Evolutionary conservation across 2,113 vertebrate species (phyloP).

Genomic region (Mustela lutreola): DNA sequence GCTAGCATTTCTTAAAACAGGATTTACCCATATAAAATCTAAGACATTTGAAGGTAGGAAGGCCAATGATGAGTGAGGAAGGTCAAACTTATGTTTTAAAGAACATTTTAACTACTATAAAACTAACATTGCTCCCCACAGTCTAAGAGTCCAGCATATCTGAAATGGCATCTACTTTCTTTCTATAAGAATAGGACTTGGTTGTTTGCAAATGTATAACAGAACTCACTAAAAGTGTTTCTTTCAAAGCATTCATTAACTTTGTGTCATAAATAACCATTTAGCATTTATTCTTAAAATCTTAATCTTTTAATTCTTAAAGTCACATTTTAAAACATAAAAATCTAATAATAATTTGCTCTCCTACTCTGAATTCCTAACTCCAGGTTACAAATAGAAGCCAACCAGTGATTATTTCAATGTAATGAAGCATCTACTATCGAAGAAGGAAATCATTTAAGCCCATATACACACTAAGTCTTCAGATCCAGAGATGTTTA

Average conservation of each 20-base stretch:
- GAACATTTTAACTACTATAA: slow-evolving; percentile 13
- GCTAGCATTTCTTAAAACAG: slow-evolving; percentile 30
- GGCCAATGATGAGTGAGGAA: neutral
- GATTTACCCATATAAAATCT: slow-evolving; percentile 39
- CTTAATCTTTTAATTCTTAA: slow-evolving; percentile 46
- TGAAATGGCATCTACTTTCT: slow-evolving; percentile 28
- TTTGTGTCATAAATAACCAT: slow-evolving; percentile 49
- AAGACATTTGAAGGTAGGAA: slow-evolving; percentile 49
- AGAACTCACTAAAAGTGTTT: slow-evolving; percentile 52
- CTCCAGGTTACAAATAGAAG: neutral
- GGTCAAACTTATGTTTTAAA: slow-evolving; percentile 51
- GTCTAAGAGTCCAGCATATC: neutral
- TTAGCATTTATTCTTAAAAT: slow-evolving; percentile 46
- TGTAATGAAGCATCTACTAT: neutral
- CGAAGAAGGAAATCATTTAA: neutral
- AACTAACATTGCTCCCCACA: neutral
- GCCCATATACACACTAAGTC: neutral
- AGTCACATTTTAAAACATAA: slow-evolving; percentile 53
- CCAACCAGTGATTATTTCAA: neutral
- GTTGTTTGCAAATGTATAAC: neutral
- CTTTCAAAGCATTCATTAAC: slow-evolving; percentile 58
- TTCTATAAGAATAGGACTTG: slow-evolving; percentile 23
- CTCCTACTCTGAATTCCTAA: neutral
- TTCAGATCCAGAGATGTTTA: slow-evolving; percentile 39
- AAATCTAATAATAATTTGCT: slow-evolving; percentile 44